Percentiles rank a stretch among this genome's conserved stretches.
These are phyloP conservation scores for Sebastes trivittatus DNA, from an alignment of 2,797 vertebrate species.

Conservation along the genomic window DNA sequence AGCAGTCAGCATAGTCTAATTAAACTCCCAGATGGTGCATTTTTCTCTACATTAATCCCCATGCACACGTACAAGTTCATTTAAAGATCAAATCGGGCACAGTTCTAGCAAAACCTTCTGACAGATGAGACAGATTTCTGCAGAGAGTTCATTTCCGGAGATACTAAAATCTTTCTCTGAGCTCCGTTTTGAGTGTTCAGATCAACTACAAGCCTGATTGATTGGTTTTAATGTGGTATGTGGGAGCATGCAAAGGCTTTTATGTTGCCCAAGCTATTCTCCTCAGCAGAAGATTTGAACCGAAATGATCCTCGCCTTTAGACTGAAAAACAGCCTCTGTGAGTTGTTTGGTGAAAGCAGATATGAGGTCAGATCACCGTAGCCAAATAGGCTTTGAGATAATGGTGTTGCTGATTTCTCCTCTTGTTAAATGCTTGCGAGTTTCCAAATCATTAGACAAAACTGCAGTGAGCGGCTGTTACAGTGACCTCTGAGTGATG, in stretches of 20 bases:
- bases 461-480: neutral
- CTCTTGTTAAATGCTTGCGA: neutral
- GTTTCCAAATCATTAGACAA: slow-evolving; percentile 1
- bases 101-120: slow-evolving; percentile 2
- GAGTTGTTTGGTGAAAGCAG: neutral
- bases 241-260: neutral
- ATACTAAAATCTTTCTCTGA: neutral
- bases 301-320: neutral
- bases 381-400: neutral
- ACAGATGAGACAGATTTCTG: neutral
- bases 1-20: slow-evolving; percentile 53
- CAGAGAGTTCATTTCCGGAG: neutral
- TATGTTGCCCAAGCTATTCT: neutral
- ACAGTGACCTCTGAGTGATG: neutral
- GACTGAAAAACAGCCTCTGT: neutral
- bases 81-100: slow-evolving; percentile 33
- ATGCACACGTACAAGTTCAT: slow-evolving; percentile 20
- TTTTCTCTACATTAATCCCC: slow-evolving; percentile 39
- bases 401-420: neutral
- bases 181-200: neutral
- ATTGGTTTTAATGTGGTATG: neutral
- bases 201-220: neutral
- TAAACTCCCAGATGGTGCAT: slow-evolving; percentile 54
- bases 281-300: neutral
- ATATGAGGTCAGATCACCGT: neutral